Conservation (phyloP, 2,888 invertebrate genomes). For the Lithosia quadra region DNA sequence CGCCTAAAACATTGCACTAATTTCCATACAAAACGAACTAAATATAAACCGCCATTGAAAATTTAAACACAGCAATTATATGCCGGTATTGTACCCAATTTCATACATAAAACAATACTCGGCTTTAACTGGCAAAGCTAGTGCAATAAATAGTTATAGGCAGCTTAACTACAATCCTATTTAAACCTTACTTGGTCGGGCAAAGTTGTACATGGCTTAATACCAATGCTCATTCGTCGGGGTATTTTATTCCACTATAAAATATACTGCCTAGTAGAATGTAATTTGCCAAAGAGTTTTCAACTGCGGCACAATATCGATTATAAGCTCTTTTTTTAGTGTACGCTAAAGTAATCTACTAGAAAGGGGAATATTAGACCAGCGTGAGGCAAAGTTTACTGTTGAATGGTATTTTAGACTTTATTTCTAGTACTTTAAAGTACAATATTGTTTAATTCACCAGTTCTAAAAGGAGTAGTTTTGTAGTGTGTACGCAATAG, state of each 20-base stretch:
- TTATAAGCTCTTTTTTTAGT: neutral
- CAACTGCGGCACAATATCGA: neutral
- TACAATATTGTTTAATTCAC: neutral
- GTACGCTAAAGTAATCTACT: neutral
- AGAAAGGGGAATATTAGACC: neutral
- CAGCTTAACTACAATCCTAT: neutral
- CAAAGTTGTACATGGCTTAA: neutral
- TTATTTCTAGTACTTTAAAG: neutral
- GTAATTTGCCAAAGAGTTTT: neutral
- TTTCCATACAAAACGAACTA: too few species aligned
- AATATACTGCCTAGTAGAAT: neutral
- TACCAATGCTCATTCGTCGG: neutral
- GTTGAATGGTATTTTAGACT: neutral
- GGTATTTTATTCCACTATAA: neutral
- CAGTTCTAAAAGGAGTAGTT: too few species aligned
- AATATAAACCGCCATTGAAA: too few species aligned
- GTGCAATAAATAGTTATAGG: neutral
- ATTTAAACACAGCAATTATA: too few species aligned
- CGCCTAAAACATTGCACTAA: too few species aligned
- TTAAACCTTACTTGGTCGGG: neutral
- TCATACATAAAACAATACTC: neutral
- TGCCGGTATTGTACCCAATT: neutral
- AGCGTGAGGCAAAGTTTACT: neutral
- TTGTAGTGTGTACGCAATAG: too few species aligned
- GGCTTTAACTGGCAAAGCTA: neutral